phyloP scores from a whole-genome alignment of 1,140 invertebrate species.

The Drosophila grimshawi region DNA sequence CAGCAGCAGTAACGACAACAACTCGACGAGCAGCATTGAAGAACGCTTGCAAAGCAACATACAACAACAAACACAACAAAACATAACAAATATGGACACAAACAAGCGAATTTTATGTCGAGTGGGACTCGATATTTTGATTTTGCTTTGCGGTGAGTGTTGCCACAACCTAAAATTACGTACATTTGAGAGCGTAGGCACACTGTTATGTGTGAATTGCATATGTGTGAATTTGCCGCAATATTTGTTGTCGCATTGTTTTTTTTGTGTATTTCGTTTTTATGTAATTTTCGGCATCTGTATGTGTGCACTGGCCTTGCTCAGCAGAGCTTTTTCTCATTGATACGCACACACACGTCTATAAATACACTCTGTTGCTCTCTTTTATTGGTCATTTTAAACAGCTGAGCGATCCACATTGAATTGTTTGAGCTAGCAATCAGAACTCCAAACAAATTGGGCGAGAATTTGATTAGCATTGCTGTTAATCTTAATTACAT shows the following conservation, averaged over 20 bases:
- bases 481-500: too few species aligned
- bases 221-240: conserved; percentile 11
- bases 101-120: conserved; percentile 79
- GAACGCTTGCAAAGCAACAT: conserved; percentile 43
- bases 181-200: background rate
- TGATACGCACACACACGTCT: background rate
- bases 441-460: too few species aligned
- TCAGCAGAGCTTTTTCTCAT: conserved; percentile 24
- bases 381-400: conserved; percentile 13
- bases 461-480: background rate
- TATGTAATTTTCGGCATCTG: conserved; percentile 47
- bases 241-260: conserved; percentile 56
- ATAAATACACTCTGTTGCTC: background rate
- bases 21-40: conserved; percentile 32
- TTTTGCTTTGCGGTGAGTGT: conserved; percentile 77
- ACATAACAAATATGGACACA: conserved; percentile 69
- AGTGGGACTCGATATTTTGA: conserved; percentile 73
- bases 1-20: conserved; percentile 33
- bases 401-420: conserved; percentile 7
- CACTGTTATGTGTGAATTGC: background rate
- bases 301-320: conserved; percentile 26
- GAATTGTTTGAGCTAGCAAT: background rate
- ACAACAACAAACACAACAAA: conserved; percentile 22
- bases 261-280: conserved; percentile 54
- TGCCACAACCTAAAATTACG: background rate